Conservation (phyloP, 2,888 invertebrate species). For the Auanema sp. region DNA sequence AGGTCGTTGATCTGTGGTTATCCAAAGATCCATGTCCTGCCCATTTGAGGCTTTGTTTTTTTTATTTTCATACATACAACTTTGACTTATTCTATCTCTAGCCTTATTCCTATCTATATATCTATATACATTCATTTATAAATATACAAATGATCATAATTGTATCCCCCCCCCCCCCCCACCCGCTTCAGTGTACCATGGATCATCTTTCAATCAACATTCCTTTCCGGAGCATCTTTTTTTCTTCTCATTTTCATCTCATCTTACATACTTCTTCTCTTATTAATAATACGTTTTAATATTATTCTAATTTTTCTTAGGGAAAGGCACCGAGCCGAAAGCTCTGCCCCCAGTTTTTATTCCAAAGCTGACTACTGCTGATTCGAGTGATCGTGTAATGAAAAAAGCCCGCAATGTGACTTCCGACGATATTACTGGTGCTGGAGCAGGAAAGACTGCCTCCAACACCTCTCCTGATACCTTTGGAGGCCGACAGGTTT, state of each 20-base stretch:
- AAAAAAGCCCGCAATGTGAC: conserved; percentile 41
- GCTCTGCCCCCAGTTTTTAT: neutral
- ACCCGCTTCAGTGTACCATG: neutral
- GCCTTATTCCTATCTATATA: neutral
- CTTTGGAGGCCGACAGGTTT: conserved; percentile 19
- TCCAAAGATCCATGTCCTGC: neutral
- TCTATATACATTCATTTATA: no score
- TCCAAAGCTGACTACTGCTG: conserved; percentile 34
- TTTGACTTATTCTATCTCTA: neutral
- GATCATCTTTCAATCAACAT: neutral
- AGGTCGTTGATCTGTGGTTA: neutral
- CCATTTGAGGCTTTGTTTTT: neutral
- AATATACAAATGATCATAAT: neutral
- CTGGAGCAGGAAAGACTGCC: conserved; percentile 21
- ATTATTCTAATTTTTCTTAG: neutral
- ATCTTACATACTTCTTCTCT: neutral
- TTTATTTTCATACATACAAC: neutral
- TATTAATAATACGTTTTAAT: neutral
- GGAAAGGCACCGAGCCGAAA: neutral
- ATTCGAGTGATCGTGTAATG: conserved; percentile 35
- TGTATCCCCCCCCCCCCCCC: conserved; percentile 1
- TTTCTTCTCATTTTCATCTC: neutral
- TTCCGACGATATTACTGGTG: conserved; percentile 22
- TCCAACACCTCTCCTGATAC: conserved; percentile 35
- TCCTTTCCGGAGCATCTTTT: neutral